phyloP scores from a whole-genome alignment of 2,113 vertebrate genomes.

The Epinephelus fuscoguttatus region DNA sequence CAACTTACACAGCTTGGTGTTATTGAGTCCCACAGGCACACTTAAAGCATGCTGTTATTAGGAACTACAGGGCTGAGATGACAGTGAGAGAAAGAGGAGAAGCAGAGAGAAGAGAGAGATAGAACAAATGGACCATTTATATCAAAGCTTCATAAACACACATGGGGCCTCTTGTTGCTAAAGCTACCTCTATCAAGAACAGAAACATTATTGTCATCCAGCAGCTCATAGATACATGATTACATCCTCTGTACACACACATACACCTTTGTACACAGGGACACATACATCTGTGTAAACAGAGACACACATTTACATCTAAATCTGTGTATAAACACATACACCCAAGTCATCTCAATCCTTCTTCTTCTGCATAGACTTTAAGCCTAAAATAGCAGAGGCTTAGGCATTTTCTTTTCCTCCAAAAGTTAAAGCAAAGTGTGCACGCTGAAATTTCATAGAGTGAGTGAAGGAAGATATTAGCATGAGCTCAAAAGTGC shows the following conservation, averaged over 20 bases:
- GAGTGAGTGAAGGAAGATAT: slow-evolving; percentile 58
- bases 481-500: slow-evolving; percentile 58
- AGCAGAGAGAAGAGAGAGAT: slow-evolving; percentile 39
- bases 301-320: slow-evolving; percentile 29
- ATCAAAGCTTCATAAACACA: slow-evolving; percentile 71
- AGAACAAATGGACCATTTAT: slow-evolving; percentile 76
- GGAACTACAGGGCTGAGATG: slow-evolving; percentile 59
- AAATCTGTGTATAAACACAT: slow-evolving; percentile 41
- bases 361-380: slow-evolving; percentile 35
- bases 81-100: slow-evolving; percentile 29
- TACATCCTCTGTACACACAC: slow-evolving; percentile 29
- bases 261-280: slow-evolving; percentile 2
- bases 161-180: slow-evolving; percentile 53
- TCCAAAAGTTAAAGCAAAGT: slow-evolving; percentile 39
- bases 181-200: slow-evolving; percentile 38
- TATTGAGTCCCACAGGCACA: slow-evolving; percentile 76
- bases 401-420: slow-evolving; percentile 25
- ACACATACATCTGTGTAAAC: slow-evolving; percentile 19
- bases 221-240: slow-evolving; percentile 43
- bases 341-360: slow-evolving; percentile 25
- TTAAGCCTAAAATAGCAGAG: slow-evolving; percentile 51
- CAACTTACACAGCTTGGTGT: slow-evolving; percentile 67
- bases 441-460: slow-evolving; percentile 52
- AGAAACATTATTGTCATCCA: slow-evolving; percentile 33
- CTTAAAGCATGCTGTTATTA: slow-evolving; percentile 72